phyloP scores from a whole-genome alignment of 2,113 vertebrate species.

The Amphiprion ocellaris region DNA sequence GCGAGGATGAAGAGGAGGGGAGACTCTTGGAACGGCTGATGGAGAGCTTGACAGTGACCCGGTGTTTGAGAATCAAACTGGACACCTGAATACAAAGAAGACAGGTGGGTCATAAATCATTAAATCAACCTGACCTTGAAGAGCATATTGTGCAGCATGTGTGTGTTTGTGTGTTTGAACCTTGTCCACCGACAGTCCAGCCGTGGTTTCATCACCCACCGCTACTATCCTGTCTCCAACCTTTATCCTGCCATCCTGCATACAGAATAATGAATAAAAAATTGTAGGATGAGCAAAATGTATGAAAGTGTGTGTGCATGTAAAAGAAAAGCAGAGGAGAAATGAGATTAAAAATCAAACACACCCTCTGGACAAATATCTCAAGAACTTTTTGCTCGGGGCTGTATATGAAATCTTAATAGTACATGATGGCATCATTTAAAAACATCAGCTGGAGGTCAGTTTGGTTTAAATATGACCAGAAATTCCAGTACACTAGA shows the following conservation, averaged over 20 bases:
- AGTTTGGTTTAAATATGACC: slow-evolving; percentile 5
- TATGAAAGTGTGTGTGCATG: not conserved
- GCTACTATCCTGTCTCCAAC: slow-evolving; percentile 88
- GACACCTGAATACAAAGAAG: slow-evolving; percentile 85
- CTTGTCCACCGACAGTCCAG: slow-evolving; percentile 89
- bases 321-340: slow-evolving; percentile 16
- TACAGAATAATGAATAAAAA: slow-evolving; percentile 20
- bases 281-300: slow-evolving; percentile 12
- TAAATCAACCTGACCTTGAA: slow-evolving; percentile 62
- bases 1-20: slow-evolving; percentile 31
- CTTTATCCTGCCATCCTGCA: slow-evolving; percentile 88
- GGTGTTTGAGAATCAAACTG: slow-evolving; percentile 86
- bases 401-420: slow-evolving; percentile 53
- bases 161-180: slow-evolving; percentile 73
- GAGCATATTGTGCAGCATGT: not conserved
- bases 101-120: slow-evolving; percentile 58
- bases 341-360: slow-evolving; percentile 53
- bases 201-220: slow-evolving; percentile 88
- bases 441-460: slow-evolving; percentile 14
- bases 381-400: slow-evolving; percentile 32
- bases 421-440: slow-evolving; percentile 30
- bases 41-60: slow-evolving; percentile 85
- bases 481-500: slow-evolving; percentile 1
- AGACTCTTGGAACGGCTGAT: slow-evolving; percentile 70
- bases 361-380: slow-evolving; percentile 61